Evolutionary conservation across 2,797 vertebrate genomes (phyloP), one percentile per base, ranked within the genome.

Genomic region (Cottoperca gobio): DNA sequence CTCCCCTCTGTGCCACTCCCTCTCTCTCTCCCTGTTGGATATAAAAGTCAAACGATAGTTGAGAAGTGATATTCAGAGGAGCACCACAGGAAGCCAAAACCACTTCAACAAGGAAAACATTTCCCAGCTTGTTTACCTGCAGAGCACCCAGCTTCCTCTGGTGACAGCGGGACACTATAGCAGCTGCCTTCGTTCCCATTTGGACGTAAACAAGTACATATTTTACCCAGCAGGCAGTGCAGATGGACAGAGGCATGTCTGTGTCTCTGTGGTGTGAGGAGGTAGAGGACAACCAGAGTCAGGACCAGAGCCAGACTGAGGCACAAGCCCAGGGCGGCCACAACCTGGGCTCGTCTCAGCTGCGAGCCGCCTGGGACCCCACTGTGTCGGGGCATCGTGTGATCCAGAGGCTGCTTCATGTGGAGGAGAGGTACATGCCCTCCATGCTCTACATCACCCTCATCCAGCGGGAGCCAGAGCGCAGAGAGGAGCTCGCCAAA

Each of bases 251-350:
- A 76, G 81, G 55, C 76, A 76, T 92, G 90, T 68, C 89, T 8
- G 70, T 93, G 86, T 95, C 94, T 82, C 93, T 96, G 73, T 95
- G 94, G 95, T 96, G 95, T 28, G 93, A 94, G 79, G 95, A 96
- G 79, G 92, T 83, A 53, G 94, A 93, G 68, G 88, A 90, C 0
- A 70, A 79, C n/a, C 77, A 62, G 76, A 28, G 14, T 37, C 75
- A 60, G 62, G 71, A 69, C 33, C 70, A 66, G 52, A 40, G 3
- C 26, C 62, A 55, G 76, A 70, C 24, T 0, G 78, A 83, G 13
- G 43, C 26, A 1, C 50, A 3, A 16, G 53, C 24, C 46, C 65
- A 9, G 53, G 65, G 19, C 10, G 65, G 19, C 8, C 31, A 17
- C 45, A 8, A 5, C 4, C 0, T 26, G 23, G 66, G 50, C 40